phyloP scores from a whole-genome alignment of 2,797 vertebrate genomes.

The Thripadectes ignobilis region DNA sequence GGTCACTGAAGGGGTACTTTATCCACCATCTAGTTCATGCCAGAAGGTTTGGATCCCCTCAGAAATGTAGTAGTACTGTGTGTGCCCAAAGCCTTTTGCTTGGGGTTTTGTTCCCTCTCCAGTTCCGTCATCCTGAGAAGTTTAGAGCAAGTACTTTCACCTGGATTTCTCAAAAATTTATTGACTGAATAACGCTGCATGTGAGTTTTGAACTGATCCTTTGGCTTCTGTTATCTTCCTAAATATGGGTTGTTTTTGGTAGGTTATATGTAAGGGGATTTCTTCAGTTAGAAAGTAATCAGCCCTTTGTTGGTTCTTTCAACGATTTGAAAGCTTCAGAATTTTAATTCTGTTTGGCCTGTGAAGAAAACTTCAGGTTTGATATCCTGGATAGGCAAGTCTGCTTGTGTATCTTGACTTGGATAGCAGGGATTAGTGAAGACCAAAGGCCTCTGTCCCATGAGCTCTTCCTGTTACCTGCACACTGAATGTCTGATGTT shows the following conservation, averaged over 20 bases:
- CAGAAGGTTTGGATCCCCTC: background rate
- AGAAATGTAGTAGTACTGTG: background rate
- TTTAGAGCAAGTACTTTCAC: background rate
- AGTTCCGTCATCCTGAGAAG: background rate
- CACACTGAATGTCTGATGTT: background rate
- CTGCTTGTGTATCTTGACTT: background rate
- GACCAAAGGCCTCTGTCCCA: background rate
- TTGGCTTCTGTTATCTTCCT: background rate
- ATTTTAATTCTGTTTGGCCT: background rate
- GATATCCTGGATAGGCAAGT: background rate
- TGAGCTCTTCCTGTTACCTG: background rate
- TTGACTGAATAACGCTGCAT: background rate
- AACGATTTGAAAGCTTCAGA: background rate
- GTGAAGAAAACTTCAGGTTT: background rate
- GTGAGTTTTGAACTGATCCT: background rate
- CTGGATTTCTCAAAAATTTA: background rate
- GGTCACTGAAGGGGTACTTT: background rate
- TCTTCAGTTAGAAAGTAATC: background rate
- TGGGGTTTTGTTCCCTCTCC: background rate
- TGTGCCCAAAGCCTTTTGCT: background rate
- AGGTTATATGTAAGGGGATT: background rate
- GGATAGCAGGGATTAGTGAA: background rate
- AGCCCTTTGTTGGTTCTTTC: background rate
- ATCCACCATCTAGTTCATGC: background rate
- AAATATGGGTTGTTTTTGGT: background rate